Evolutionary conservation across 2,888 invertebrate genomes (phyloP).

Genomic region (Zootermopsis nevadensis): DNA sequence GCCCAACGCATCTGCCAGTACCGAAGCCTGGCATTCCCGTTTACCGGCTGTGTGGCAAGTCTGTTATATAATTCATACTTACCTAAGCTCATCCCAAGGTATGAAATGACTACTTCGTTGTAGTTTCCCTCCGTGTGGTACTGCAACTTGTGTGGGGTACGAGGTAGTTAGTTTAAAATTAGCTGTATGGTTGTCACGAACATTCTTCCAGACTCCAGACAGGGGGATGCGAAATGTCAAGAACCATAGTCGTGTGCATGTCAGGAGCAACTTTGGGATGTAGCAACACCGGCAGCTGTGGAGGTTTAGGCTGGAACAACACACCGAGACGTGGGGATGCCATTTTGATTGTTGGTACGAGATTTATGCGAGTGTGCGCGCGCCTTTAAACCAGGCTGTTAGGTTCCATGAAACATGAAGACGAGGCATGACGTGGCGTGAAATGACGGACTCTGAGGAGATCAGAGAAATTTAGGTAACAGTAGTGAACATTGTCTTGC

Average conservation of each 20-base stretch:
- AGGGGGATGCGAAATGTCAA: background rate
- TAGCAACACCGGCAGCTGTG: background rate
- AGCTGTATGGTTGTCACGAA: background rate
- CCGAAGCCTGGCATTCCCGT: too few species aligned
- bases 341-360: background rate
- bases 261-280: background rate
- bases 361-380: background rate
- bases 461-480: too few species aligned
- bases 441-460: too few species aligned
- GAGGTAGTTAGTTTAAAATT: background rate
- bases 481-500: too few species aligned
- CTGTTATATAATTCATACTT: slow-evolving; percentile 3
- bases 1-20: too few species aligned
- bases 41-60: too few species aligned
- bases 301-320: background rate
- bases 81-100: background rate
- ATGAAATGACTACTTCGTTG: background rate
- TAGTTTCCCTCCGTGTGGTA: background rate
- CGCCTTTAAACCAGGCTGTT: background rate
- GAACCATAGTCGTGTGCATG: background rate
- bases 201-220: background rate
- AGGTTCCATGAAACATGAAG: background rate
- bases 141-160: background rate
- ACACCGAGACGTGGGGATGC: background rate
- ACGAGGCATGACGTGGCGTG: background rate